These are phyloP conservation scores for Mesembrinibis cayennensis DNA, from an alignment of 2,113 vertebrate genomes.

Conservation along the genomic window DNA sequence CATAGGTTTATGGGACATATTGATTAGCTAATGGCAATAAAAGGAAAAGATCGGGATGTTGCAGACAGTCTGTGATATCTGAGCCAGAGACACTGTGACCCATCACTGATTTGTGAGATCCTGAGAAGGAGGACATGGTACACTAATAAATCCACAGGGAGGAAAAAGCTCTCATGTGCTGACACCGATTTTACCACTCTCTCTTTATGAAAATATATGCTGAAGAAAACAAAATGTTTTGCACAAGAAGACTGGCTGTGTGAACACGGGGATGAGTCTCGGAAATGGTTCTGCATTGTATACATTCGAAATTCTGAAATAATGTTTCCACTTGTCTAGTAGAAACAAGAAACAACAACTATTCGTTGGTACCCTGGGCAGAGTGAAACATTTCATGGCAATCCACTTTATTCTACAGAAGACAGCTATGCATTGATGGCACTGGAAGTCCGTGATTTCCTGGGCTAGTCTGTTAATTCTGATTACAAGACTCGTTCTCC, in stretches of 20 bases:
- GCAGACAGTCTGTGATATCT: neutral
- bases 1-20: neutral
- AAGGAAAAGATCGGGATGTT: constrained; percentile 1
- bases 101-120: neutral
- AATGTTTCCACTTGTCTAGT: neutral
- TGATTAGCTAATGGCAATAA: constrained; percentile 18
- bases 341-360: neutral
- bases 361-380: neutral
- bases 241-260: neutral
- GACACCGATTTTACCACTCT: neutral
- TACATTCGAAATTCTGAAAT: neutral
- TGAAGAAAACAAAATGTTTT: neutral
- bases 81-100: neutral
- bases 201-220: neutral
- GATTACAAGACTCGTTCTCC: neutral
- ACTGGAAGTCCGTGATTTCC: neutral
- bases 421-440: neutral
- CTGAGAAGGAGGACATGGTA: neutral
- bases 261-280: neutral
- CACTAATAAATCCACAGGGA: neutral
- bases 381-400: neutral
- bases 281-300: neutral
- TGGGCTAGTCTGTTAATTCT: neutral
- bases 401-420: neutral
- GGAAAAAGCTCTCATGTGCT: neutral